Evolutionary conservation across 2,888 invertebrate species (phyloP), one percentile per base, ranked within the genome.

Genomic region (Apodemia mormo): DNA sequence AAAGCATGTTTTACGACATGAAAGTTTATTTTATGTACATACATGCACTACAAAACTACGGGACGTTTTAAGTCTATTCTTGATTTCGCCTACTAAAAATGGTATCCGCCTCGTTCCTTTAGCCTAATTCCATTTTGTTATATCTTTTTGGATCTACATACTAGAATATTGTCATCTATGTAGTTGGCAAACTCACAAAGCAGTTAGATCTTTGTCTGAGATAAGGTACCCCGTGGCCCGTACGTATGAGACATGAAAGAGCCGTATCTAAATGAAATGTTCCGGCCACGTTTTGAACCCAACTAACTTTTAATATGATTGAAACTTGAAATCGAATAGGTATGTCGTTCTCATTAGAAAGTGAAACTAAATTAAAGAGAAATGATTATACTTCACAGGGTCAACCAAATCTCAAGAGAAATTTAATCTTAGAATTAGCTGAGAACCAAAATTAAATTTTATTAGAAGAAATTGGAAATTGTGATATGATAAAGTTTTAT

Each of bases 221-320:
- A 85, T 85, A 83, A 80, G 82, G 81, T 78, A 78, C 79, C 81
- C 82, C 79, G 76, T 76, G 76, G 78, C 76, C 75, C 69, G 68
- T 68, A 54, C 72, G 77, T 75, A 79, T 72, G 72, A 70, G 68
- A 81, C 81, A 82, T 84, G 80, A 85, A 84, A 84, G 83, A 81
- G 79, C 79, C 77, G 74, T 81, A 76, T 75, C 72, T 75, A 73
- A 82, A 82, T 83, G 82, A 83, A 87, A 85, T 82, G 82, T 84
- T 84, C 81, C 82, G 82, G 66, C 72, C 84, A 76, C 82, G 80
- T 78, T 81, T 79, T 82, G 81, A 85, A 86, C 86, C 86, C 87
- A 86, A 85, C 83, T 77, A 89, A 90, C 85, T 89, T 89, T 82
- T 80, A 82, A 80, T 82, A 82, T 85, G 88, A 91, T 90, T 90